phyloP scores from a whole-genome alignment of 1,140 invertebrate species.

The Propsilocerus akamusi region DNA sequence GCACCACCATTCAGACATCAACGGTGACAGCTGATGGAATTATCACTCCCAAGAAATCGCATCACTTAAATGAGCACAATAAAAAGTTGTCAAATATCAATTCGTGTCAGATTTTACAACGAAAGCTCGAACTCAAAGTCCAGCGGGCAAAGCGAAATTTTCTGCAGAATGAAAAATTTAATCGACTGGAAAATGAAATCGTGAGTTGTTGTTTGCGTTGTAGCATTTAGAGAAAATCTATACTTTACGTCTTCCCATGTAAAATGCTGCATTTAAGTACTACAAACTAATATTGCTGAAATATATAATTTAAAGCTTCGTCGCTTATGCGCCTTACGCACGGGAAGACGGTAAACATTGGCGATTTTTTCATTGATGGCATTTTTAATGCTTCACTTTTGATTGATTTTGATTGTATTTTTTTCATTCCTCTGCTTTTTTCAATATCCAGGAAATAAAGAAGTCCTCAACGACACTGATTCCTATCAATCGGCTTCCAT shows the following conservation, averaged over 20 bases:
- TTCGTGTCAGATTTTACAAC: constrained; percentile 22
- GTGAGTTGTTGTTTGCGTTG: too few relatives aligned
- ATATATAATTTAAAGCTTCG: too few relatives aligned
- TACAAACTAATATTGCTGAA: too few relatives aligned
- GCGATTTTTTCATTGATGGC: too few relatives aligned
- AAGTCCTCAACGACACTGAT: constrained; percentile 18
- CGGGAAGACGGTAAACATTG: too few relatives aligned
- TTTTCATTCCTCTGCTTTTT: not conserved
- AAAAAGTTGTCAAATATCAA: constrained; percentile 2
- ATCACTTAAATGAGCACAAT: constrained; percentile 1
- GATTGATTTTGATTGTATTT: not conserved
- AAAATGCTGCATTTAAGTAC: too few relatives aligned
- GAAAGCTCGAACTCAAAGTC: constrained; percentile 23
- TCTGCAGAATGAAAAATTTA: constrained; percentile 10
- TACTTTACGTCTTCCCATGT: too few relatives aligned
- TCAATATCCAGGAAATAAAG: constrained; percentile 14
- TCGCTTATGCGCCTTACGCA: too few relatives aligned
- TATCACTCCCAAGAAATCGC: not conserved
- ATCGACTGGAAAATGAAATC: constrained; percentile 19
- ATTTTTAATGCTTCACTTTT: not conserved
- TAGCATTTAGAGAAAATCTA: too few relatives aligned
- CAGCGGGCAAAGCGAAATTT: constrained; percentile 22
- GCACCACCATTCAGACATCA: not conserved
- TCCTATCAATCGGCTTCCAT: constrained; percentile 20
- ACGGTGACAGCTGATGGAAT: not conserved